Base-by-base conservation (phyloP, 2,113 vertebrate species). In the Pachypanchax playfairii region DNA sequence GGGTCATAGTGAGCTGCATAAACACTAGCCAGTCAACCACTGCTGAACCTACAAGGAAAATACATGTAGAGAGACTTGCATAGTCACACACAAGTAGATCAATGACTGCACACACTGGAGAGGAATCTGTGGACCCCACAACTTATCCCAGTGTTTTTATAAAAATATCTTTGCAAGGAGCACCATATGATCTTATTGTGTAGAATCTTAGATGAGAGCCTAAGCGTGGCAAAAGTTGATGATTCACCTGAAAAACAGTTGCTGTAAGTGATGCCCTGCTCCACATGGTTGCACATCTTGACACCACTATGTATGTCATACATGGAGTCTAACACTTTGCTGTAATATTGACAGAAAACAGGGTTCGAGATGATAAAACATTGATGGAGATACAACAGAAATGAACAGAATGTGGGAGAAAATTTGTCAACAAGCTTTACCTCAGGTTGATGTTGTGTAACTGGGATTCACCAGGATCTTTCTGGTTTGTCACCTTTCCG, bases 1-100 rank as follows among this genome's bases (percentile, higher is more conserved):
- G 94, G 25, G 85, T 94, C 82, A 93, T 89, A 1, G 86, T 85
- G 65, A 96, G 85, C 71, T 85, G 77, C 31, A 65, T 91, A 83
- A 94, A 96, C 85, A 98, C 94, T 88, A 98, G 86, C 96, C 96
- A 98, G 87, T 98, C 96, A 62, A 97, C 94, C 78, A 95, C 85
- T 0, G 92, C 88, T 5, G 96, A 96, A 39, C 96, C 96, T 98
- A 79, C 21, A 50, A 39, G 42, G 5, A 31, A n/a, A n/a, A n/a
- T n/a, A n/a, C n/a, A n/a, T n/a, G n/a, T n/a, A n/a, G n/a, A n/a
- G n/a, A n/a, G n/a, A n/a, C n/a, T n/a, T n/a, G n/a, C n/a, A n/a
- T n/a, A n/a, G n/a, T n/a, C n/a, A n/a, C n/a, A n/a, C n/a, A n/a
- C n/a, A n/a, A n/a, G n/a, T n/a, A n/a, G n/a, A n/a, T n/a, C n/a